These are phyloP conservation scores for Muschampia plurimacula DNA, from an alignment of 2,888 invertebrate genomes.

Conservation along the genomic window DNA sequence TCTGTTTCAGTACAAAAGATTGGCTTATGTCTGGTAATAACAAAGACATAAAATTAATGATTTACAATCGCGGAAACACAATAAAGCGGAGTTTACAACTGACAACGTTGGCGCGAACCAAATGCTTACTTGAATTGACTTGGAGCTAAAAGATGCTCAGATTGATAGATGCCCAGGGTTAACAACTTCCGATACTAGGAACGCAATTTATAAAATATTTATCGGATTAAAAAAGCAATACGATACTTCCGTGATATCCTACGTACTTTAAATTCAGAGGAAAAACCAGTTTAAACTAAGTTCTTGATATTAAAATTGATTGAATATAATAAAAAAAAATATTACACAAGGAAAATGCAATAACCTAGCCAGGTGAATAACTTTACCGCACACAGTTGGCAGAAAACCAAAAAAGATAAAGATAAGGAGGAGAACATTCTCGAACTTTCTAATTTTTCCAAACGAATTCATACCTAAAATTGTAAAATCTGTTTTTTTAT, in stretches of 20 bases:
- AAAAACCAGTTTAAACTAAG: no score
- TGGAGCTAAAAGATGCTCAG: constrained; percentile 40
- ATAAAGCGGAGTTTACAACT: constrained; percentile 49
- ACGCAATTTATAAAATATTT: not conserved
- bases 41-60: constrained; percentile 60
- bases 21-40: constrained; percentile 47
- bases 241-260: not conserved
- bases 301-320: not conserved
- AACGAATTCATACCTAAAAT: no score
- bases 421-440: not conserved
- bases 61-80: constrained; percentile 62
- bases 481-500: no score
- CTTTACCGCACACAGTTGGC: no score
- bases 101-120: constrained; percentile 35
- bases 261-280: not conserved
- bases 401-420: no score
- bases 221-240: not conserved
- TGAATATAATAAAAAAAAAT: not conserved
- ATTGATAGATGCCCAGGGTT: constrained; percentile 48
- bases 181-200: constrained; percentile 25
- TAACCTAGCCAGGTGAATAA: not conserved
- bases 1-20: constrained; percentile 29
- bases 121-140: constrained; percentile 21
- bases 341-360: not conserved
- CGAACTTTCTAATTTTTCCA: not conserved